These are phyloP conservation scores for Heteronetta atricapilla DNA, from an alignment of 2,113 vertebrate genomes.

Conservation along the genomic window DNA sequence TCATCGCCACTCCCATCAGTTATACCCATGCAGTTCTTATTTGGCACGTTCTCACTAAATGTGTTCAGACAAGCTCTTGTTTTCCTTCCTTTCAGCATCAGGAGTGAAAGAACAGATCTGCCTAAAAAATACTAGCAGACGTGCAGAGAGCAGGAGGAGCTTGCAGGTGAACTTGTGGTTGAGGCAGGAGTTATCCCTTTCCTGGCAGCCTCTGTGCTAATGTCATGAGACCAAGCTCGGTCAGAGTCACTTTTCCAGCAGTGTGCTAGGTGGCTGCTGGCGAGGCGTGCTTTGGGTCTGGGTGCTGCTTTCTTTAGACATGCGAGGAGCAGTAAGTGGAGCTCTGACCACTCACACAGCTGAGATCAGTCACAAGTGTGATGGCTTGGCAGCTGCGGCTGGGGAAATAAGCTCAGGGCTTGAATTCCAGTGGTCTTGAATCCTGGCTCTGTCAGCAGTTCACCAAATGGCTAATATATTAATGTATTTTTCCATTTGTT, in stretches of 20 bases:
- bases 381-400: neutral
- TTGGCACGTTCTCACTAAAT: neutral
- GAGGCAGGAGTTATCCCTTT: neutral
- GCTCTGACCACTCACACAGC: neutral
- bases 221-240: neutral
- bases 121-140: neutral
- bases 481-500: neutral
- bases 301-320: fast-evolving
- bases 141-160: neutral
- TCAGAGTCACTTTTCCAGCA: fast-evolving
- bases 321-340: neutral
- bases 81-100: neutral
- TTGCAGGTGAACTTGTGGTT: neutral
- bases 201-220: neutral
- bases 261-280: neutral
- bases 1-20: neutral
- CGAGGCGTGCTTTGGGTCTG: neutral
- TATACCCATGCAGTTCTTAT: neutral
- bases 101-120: neutral
- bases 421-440: neutral
- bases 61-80: neutral
- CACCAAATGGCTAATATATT: neutral
- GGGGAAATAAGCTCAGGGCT: neutral
- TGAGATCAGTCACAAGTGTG: neutral
- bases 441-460: neutral